These are phyloP conservation scores for Poecilia velifera DNA, from an alignment of 2,797 vertebrate species.

Conservation along the genomic window DNA sequence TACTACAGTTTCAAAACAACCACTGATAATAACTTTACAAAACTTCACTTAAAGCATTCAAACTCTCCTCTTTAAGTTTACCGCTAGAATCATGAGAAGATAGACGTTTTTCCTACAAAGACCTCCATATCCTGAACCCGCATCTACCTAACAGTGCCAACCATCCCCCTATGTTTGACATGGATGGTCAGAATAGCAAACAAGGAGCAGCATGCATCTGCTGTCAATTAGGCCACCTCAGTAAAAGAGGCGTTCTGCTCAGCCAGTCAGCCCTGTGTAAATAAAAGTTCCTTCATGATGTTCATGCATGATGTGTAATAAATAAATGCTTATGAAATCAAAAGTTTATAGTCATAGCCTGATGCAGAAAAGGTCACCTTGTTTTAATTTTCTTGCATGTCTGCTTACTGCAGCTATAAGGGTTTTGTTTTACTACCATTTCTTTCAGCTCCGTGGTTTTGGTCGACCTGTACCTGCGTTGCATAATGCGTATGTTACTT, in stretches of 20 bases:
- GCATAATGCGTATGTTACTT: background rate
- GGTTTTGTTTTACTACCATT: background rate
- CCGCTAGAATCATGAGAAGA: background rate
- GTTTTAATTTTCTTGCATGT: background rate
- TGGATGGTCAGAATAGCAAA: conserved; percentile 9
- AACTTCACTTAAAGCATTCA: background rate
- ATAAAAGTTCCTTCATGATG: background rate
- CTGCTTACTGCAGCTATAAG: background rate
- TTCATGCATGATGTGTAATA: conserved; percentile 4
- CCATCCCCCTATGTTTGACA: background rate
- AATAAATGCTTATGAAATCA: conserved; percentile 1
- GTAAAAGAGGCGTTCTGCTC: conserved; percentile 10
- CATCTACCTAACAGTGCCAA: background rate
- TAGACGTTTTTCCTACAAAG: background rate
- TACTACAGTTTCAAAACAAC: background rate
- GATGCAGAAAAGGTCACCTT: background rate
- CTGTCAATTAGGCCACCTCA: conserved; percentile 17
- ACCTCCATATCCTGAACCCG: background rate
- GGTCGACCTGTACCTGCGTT: background rate
- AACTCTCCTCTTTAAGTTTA: conserved; percentile 4
- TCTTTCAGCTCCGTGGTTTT: conserved; percentile 3
- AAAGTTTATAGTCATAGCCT: background rate
- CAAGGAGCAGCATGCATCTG: conserved; percentile 22
- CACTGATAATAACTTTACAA: background rate
- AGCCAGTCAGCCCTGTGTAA: background rate